Evolutionary conservation across 2,113 vertebrate genomes (phyloP).

Genomic region (Oceanites oceanicus): DNA sequence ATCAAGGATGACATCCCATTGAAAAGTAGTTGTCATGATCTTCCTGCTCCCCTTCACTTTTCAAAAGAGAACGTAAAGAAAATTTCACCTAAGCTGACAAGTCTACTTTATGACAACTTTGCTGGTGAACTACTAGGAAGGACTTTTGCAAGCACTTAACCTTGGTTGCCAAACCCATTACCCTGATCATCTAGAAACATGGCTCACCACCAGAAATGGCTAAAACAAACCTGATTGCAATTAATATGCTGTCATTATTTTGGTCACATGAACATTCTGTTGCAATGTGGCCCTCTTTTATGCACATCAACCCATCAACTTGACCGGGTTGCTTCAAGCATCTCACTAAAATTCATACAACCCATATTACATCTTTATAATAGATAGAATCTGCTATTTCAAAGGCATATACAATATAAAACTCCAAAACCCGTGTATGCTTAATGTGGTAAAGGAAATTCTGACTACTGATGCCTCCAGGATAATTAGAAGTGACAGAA

Average conservation of each 20-base stretch:
- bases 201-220: neutral
- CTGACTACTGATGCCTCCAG: neutral
- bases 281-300: neutral
- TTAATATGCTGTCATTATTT: neutral
- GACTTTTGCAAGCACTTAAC: neutral
- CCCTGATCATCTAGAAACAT: neutral
- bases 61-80: neutral
- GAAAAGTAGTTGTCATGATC: neutral
- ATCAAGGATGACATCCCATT: neutral
- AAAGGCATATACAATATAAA: neutral
- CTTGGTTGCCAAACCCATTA: neutral
- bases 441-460: neutral
- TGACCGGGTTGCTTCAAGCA: neutral
- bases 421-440: neutral
- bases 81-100: neutral
- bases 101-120: neutral
- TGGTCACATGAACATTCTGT: neutral
- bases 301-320: neutral
- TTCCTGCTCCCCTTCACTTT: neutral
- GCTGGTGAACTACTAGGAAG: neutral
- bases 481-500: neutral
- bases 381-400: neutral
- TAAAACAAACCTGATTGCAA: neutral
- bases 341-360: neutral
- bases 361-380: neutral